Evolutionary conservation across 2,888 invertebrate species (phyloP).

Genomic region (Conistra vaccinii): DNA sequence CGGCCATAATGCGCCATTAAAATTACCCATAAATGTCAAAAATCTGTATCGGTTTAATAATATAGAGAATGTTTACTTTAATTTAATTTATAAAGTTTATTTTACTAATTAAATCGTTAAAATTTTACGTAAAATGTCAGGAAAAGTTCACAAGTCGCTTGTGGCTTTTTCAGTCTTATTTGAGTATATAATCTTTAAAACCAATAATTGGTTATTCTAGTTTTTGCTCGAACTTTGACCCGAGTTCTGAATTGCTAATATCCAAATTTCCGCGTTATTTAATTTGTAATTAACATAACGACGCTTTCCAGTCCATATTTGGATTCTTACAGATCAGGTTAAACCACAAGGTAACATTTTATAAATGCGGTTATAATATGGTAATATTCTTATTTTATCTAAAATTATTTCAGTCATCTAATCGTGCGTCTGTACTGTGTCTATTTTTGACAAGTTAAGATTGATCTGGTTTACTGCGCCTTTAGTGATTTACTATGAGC

Average conservation of each 20-base stretch:
- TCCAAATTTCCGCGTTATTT: neutral
- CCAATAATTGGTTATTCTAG: neutral
- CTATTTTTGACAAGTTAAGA: constrained; percentile 66
- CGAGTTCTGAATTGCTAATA: neutral
- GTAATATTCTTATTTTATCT: constrained; percentile 28
- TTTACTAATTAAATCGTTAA: constrained; percentile 49
- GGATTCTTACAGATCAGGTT: neutral
- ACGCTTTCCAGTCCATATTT: neutral
- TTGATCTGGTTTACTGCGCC: constrained; percentile 49
- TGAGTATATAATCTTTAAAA: neutral
- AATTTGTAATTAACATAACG: neutral
- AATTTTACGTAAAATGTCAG: constrained; percentile 35
- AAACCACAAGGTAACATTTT: neutral
- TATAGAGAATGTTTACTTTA: constrained; percentile 40
- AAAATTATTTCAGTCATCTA: constrained; percentile 23
- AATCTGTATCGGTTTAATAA: constrained; percentile 44
- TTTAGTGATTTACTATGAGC: constrained; percentile 43
- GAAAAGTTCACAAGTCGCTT: constrained; percentile 37
- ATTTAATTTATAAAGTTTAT: constrained; percentile 14
- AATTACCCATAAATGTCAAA: constrained; percentile 49
- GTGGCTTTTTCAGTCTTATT: neutral
- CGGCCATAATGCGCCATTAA: neutral
- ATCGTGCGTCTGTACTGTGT: constrained; percentile 13
- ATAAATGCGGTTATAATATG: neutral
- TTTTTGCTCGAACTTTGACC: neutral